Conservation (phyloP, 2,797 vertebrate species). For the Aplochiton taeniatus region DNA sequence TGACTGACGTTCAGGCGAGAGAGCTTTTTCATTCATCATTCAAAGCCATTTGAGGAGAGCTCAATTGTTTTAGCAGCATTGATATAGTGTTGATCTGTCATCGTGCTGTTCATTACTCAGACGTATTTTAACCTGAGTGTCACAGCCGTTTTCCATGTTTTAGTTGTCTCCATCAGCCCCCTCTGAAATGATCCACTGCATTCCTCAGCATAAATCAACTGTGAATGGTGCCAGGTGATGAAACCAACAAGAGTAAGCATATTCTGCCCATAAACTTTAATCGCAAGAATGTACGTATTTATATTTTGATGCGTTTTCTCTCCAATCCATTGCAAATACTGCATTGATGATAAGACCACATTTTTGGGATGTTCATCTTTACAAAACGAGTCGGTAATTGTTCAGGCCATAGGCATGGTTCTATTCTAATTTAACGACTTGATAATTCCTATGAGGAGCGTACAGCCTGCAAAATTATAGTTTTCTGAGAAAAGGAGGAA, state of each 20-base stretch:
- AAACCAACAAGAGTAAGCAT: slow-evolving; percentile 57
- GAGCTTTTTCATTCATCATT: slow-evolving; percentile 31
- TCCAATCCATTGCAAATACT: neutral
- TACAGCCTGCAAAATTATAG: slow-evolving; percentile 58
- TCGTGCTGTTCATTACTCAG: slow-evolving; percentile 59
- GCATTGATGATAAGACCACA: neutral
- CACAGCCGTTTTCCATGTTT: slow-evolving; percentile 55
- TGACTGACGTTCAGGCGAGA: neutral
- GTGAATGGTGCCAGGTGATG: slow-evolving; percentile 65
- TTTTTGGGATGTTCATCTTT: neutral
- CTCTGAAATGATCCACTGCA: slow-evolving; percentile 53
- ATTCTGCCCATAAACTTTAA: slow-evolving; percentile 38
- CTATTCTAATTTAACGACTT: neutral
- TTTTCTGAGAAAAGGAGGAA: slow-evolving; percentile 61
- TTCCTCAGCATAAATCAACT: slow-evolving; percentile 58
- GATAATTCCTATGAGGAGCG: neutral
- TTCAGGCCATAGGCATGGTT: slow-evolving; percentile 36
- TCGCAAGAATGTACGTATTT: slow-evolving; percentile 20
- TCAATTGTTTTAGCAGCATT: slow-evolving; percentile 40
- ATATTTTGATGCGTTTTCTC: neutral
- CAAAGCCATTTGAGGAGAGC: slow-evolving; percentile 29
- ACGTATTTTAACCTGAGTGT: slow-evolving; percentile 57
- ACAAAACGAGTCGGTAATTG: neutral
- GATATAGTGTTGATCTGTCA: slow-evolving; percentile 63
- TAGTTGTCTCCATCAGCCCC: slow-evolving; percentile 55